A percentile compares a stretch with the other conserved stretches of the same genome.
These are phyloP conservation scores for Camponotus vicinus DNA, from an alignment of 1,140 invertebrate species.

Conservation along the genomic window DNA sequence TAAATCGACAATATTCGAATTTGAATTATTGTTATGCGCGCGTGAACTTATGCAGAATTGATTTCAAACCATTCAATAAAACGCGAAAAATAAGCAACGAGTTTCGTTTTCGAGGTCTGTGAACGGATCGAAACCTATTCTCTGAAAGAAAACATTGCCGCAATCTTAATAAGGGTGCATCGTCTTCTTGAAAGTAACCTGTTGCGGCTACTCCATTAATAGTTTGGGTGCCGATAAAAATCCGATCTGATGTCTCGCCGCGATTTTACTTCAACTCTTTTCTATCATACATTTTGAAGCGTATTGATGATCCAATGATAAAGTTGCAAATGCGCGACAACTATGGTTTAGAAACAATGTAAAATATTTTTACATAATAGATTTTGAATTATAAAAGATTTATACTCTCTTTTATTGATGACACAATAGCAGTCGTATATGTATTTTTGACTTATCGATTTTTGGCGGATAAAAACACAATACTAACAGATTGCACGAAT, in stretches of 20 bases:
- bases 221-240: constrained; percentile 68
- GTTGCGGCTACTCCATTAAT: constrained; percentile 73
- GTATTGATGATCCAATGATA: neutral
- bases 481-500: neutral
- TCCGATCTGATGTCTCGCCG: constrained; percentile 47
- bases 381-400: neutral
- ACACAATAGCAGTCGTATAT: neutral
- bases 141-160: constrained; percentile 73
- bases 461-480: neutral
- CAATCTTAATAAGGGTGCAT: constrained; percentile 67
- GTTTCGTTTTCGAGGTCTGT: constrained; percentile 72
- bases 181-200: constrained; percentile 61
- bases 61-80: constrained; percentile 64
- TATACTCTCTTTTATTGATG: neutral
- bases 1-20: constrained; percentile 77
- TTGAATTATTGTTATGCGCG: constrained; percentile 77
- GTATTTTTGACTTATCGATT: neutral
- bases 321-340: neutral
- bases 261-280: neutral
- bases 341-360: neutral
- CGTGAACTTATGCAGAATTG: constrained; percentile 55
- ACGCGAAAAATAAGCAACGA: constrained; percentile 78
- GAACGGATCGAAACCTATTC: constrained; percentile 63
- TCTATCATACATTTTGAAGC: neutral
- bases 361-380: neutral